Evolutionary conservation across 2,888 invertebrate genomes (phyloP).

Genomic region (Neuroscelio doddi): DNA sequence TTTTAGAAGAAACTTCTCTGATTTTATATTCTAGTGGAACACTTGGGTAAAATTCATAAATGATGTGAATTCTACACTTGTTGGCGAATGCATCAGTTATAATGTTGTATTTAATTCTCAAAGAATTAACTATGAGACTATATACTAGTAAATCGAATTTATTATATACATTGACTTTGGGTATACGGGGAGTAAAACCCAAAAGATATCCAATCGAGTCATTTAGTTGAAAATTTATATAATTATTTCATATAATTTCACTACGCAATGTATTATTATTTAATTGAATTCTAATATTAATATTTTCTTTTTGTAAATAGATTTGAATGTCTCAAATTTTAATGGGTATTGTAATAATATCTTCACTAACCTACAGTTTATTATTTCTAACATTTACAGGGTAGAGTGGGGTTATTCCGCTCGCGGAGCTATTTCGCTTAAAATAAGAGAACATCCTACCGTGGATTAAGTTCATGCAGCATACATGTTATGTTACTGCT

Average conservation of each 20-base stretch:
- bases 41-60: constrained; percentile 47
- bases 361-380: background rate
- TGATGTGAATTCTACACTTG: constrained; percentile 37
- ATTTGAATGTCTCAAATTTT: background rate
- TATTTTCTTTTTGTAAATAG: constrained; percentile 10
- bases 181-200: constrained; percentile 19
- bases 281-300: no score
- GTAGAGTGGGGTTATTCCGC: no score
- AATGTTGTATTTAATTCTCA: constrained; percentile 51
- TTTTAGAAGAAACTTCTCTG: constrained; percentile 41
- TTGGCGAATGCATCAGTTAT: constrained; percentile 47
- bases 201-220: constrained; percentile 23
- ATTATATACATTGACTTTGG: constrained; percentile 17
- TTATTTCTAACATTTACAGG: no score
- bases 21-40: constrained; percentile 49
- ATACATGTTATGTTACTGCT: no score
- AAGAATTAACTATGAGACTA: constrained; percentile 41
- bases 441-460: no score
- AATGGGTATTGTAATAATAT: background rate
- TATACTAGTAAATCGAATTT: constrained; percentile 42
- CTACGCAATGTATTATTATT: constrained; percentile 20
- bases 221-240: constrained; percentile 15
- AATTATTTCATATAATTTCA: constrained; percentile 18
- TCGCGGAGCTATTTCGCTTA: no score
- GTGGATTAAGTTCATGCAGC: no score